Percentiles rank a stretch among this genome's conserved stretches.
Evolutionary conservation across 2,797 vertebrate genomes (phyloP).

Genomic region (Enteromius argenteus): DNA sequence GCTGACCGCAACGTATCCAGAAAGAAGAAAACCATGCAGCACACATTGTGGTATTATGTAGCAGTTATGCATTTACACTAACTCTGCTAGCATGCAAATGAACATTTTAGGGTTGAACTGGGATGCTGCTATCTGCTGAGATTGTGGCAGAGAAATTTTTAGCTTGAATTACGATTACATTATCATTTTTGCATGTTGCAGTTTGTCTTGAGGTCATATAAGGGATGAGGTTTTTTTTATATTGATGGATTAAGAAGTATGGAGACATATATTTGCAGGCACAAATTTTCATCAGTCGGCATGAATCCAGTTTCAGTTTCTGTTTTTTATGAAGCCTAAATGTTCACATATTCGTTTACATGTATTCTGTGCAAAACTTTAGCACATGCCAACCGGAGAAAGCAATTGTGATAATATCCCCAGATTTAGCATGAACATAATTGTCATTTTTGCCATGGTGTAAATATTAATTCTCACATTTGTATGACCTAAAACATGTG

Average conservation of each 20-base stretch:
- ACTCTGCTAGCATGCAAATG: background rate
- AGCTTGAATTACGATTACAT: background rate
- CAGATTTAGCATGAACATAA: background rate
- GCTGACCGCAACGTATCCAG: conserved; percentile 1
- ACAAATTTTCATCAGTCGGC: background rate
- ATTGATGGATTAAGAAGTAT: background rate
- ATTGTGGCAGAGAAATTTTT: background rate
- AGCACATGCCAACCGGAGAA: background rate
- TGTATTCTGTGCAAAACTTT: background rate
- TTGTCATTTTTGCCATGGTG: background rate
- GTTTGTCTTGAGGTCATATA: background rate
- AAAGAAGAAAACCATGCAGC: background rate
- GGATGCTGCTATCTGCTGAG: background rate
- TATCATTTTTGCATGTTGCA: background rate
- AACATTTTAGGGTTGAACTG: background rate
- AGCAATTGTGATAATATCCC: background rate
- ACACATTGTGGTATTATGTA: background rate
- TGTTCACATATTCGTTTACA: background rate
- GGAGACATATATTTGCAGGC: background rate
- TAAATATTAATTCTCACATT: background rate
- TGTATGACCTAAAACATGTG: background rate
- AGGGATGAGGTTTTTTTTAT: background rate
- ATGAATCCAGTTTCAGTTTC: background rate
- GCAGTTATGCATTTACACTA: background rate
- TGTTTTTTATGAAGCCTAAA: background rate